phyloP scores from a whole-genome alignment of 2,888 invertebrate genomes.

The Campoplex capitator region DNA sequence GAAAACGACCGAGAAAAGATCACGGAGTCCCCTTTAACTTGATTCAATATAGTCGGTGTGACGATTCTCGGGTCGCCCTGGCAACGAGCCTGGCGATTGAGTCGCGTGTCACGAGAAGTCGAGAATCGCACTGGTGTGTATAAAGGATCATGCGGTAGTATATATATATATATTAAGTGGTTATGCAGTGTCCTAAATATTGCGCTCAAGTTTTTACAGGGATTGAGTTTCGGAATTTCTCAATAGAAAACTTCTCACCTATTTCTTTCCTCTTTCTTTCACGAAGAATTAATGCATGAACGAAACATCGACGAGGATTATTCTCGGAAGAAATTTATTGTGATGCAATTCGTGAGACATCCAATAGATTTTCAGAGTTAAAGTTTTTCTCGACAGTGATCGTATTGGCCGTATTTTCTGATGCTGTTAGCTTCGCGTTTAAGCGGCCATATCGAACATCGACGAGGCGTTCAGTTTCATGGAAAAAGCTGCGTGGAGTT shows the following conservation, averaged over 20 bases:
- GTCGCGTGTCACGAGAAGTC: constrained; percentile 81
- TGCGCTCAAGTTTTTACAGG: background rate
- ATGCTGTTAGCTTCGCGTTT: background rate
- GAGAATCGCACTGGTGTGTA: constrained; percentile 71
- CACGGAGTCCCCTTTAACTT: constrained; percentile 81
- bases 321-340: background rate
- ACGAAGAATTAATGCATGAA: background rate
- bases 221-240: background rate
- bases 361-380: constrained; percentile 19
- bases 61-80: constrained; percentile 82
- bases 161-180: constrained; percentile 26
- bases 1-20: constrained; percentile 58
- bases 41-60: constrained; percentile 81
- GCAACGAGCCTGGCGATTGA: constrained; percentile 81
- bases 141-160: constrained; percentile 23
- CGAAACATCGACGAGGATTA: background rate
- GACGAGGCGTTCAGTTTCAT: constrained; percentile 46
- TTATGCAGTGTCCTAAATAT: constrained; percentile 21
- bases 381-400: constrained; percentile 39
- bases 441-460: constrained; percentile 26
- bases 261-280: background rate
- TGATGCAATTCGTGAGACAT: background rate
- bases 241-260: background rate
- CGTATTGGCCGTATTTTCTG: constrained; percentile 14
- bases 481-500: background rate